Evolutionary conservation across 64 coral and sea anemone genomes (phyloP), one percentile per base, ranked within the genome.

Genomic region (Dendrophyllia cribrosa): DNA sequence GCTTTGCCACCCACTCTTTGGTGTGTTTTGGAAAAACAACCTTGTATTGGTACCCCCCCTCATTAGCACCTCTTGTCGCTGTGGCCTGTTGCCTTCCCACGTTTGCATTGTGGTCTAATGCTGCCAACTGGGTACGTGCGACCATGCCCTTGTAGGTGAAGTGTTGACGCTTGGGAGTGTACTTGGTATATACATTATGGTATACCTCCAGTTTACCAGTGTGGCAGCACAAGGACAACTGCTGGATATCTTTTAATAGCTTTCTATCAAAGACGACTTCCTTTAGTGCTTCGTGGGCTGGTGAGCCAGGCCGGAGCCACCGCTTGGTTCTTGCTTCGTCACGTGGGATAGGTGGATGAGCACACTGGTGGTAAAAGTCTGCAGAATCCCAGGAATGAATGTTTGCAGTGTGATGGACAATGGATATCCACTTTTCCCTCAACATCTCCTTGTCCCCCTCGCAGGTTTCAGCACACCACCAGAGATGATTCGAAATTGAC

Each of bases 321-420:
- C 13, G 16, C 44, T 53, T 77, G 13, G 56, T 64, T 20, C 56
- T 62, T 46, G 22, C 45, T 24, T 65, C 25, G 17, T 55, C 58
- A 34, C 2, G 44, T 16, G 87, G 51, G 59, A 56, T 43, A 13
- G 6, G 45, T 59, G 71, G 24, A 66, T 89, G 73, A 44, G 53
- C 7, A 56, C 12, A 74, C 16, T 67, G 16, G 45, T 90, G 76
- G 59, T 79, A 81, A 1, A 26, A 24, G 11, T 59, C 21, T 49
- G 16, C 44, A 49, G 10, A 17, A 13, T 62, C 63, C 86, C 71
- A 62, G 4, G 59, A 77, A n/a, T 79, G 83, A 19, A 56, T 86
- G 63, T 87, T 92, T 6, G 51, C 59, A 45, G 75, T 62, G 25
- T 93, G 91, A 11, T 88, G 64, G 10, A 94, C 51, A 20, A 88